Conservation (phyloP, 1,140 invertebrate species). For the Bombyx mandarina region DNA sequence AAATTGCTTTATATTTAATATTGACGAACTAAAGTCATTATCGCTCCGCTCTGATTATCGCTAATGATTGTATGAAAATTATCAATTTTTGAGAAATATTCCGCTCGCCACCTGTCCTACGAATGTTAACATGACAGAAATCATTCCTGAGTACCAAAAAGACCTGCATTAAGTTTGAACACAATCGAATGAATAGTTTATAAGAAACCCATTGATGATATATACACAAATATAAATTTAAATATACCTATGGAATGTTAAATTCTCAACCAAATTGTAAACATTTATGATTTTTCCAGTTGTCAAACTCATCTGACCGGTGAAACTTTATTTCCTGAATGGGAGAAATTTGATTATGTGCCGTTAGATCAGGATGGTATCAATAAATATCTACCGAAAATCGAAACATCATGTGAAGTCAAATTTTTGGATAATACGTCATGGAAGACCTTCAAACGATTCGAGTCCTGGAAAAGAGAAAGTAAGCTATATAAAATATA, state of each 20-base stretch:
- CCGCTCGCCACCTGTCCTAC: too few species aligned
- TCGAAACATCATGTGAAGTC: conserved; percentile 44
- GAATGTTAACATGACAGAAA: too few species aligned
- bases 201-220: too few species aligned
- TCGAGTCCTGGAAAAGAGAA: conserved; percentile 23
- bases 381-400: conserved; percentile 31
- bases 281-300: conserved; percentile 25
- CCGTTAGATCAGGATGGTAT: conserved; percentile 20
- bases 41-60: not conserved
- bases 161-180: too few species aligned
- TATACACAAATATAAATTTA: too few species aligned
- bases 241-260: too few species aligned
- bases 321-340: conserved; percentile 34
- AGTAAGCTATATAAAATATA: conserved; percentile 15
- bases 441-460: conserved; percentile 33
- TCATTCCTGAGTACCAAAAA: too few species aligned
- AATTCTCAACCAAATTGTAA: too few species aligned
- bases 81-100: too few species aligned
- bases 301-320: conserved; percentile 20
- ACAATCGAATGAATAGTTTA: too few species aligned
- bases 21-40: not conserved
- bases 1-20: conserved; percentile 4
- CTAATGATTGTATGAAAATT: too few species aligned
- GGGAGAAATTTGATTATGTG: conserved; percentile 22
- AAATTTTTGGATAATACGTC: conserved; percentile 15